Percentiles rank a stretch among this genome's conserved stretches.
These are phyloP conservation scores for Aphelocoma californica DNA, from an alignment of 2,797 vertebrate species.

Conservation along the genomic window DNA sequence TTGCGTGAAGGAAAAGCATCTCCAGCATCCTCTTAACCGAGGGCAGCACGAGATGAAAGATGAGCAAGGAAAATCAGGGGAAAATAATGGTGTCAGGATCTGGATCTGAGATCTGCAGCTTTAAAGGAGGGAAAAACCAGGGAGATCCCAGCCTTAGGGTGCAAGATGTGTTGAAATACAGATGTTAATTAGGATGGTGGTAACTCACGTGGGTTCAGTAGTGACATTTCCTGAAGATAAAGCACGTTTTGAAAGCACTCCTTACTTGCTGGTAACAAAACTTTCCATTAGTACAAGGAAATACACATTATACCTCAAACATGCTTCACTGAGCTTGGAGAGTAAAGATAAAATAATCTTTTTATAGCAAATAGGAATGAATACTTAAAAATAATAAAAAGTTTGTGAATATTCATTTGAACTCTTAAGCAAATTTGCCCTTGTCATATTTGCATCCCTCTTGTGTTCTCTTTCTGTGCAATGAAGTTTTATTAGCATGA, in stretches of 20 bases:
- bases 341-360: constrained; percentile 23
- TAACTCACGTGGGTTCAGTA: not conserved
- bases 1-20: not conserved
- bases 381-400: constrained; percentile 39
- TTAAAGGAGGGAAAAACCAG: not conserved
- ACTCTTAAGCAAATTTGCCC: constrained; percentile 52
- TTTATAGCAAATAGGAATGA: constrained; percentile 8
- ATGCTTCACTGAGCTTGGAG: not conserved
- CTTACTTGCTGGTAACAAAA: not conserved
- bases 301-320: not conserved
- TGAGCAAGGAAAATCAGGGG: not conserved
- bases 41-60: not conserved
- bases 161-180: not conserved
- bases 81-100: not conserved
- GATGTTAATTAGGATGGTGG: not conserved
- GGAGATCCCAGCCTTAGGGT: not conserved
- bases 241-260: not conserved
- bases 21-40: not conserved
- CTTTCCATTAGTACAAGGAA: not conserved
- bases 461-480: not conserved
- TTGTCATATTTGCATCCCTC: constrained; percentile 57
- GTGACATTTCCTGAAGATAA: not conserved
- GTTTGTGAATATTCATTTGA: constrained; percentile 58
- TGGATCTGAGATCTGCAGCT: not conserved
- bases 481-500: constrained; percentile 54